Conservation (phyloP, 53 echinoderm and acorn worm genomes). For the Henricia sp. region DNA sequence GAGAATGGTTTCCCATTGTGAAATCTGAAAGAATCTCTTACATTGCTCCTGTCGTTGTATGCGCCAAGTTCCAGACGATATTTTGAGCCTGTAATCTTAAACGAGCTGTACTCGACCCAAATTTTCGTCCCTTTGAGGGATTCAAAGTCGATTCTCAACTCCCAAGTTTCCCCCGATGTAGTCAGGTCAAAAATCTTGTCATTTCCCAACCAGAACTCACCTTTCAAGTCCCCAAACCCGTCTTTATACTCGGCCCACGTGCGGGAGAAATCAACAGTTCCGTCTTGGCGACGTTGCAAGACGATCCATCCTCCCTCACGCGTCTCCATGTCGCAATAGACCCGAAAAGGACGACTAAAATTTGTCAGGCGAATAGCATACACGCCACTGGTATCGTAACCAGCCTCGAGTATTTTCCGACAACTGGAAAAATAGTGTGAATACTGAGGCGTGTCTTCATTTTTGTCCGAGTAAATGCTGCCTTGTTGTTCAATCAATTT, state of each 20-base stretch:
- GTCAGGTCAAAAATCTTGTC: background rate
- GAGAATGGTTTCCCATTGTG: too few species aligned
- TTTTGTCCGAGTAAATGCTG: background rate
- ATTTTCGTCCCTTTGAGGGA: background rate
- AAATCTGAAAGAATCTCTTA: too few species aligned
- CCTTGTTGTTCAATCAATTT: background rate
- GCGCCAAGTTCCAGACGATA: too few species aligned
- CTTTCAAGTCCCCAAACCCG: background rate
- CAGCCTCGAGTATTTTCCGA: background rate
- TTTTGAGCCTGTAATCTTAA: too few species aligned
- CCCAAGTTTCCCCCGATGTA: background rate
- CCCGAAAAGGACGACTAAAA: background rate
- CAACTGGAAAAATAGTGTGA: background rate
- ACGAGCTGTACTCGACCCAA: background rate
- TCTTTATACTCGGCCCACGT: background rate
- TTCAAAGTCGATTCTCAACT: background rate
- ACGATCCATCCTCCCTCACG: constrained; percentile 6
- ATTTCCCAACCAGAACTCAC: constrained; percentile 4
- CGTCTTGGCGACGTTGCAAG: background rate
- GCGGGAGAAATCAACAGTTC: background rate
- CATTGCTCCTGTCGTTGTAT: too few species aligned
- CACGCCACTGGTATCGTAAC: background rate
- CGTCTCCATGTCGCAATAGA: background rate
- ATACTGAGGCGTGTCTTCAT: background rate
- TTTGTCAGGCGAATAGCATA: background rate